Base-by-base conservation (phyloP, 2,888 invertebrate genomes). In the Eupsilia transversa region DNA sequence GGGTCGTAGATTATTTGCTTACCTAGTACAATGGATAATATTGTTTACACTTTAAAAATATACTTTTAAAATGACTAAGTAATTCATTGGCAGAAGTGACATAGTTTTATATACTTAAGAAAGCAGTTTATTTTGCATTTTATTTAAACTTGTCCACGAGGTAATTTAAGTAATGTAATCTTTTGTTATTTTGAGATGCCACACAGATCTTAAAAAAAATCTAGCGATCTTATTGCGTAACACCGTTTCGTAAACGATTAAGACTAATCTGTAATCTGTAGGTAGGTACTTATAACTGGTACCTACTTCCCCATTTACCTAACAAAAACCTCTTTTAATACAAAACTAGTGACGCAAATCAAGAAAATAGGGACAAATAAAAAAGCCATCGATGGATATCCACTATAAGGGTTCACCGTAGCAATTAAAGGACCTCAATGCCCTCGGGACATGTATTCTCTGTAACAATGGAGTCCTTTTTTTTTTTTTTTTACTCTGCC, bases 371-470 rank as follows among this genome's bases (percentile, higher is more conserved):
- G 17, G 27, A 52, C 23, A 54, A 52, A 73, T 46, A 41, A 46
- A 56, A 56, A 23, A 10, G 2, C 20, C 43, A 30, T 60, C 46
- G 49, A 64, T 63, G 56, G 56, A 56, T 75, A 41, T 49, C n/a
- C 35, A 27, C 27, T 63, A 30, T 56, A 56, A 57, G 23, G 63
- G 60, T 75, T 63, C 69, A 72, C 23, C 69, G 61, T 70, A n/a
- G 75, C 72, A 82, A 83, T 83, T 82, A 82, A 78, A 75, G 79
- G 79, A 67, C 56, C 46, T 46, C 38, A 33, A 41, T 78, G 27
- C 83, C 79, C 72, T 30, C 66, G 56, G 70, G 79, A 14, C 33
- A 60, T 35, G 20, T 38, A n/a, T 63, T 82, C 72, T 75, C 66
- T 27, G n/a, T 35, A 60, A 79, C 83, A 83, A 75, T 75, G 66